These are phyloP conservation scores for Origma solitaria DNA, from an alignment of 2,113 vertebrate genomes.

Conservation along the genomic window DNA sequence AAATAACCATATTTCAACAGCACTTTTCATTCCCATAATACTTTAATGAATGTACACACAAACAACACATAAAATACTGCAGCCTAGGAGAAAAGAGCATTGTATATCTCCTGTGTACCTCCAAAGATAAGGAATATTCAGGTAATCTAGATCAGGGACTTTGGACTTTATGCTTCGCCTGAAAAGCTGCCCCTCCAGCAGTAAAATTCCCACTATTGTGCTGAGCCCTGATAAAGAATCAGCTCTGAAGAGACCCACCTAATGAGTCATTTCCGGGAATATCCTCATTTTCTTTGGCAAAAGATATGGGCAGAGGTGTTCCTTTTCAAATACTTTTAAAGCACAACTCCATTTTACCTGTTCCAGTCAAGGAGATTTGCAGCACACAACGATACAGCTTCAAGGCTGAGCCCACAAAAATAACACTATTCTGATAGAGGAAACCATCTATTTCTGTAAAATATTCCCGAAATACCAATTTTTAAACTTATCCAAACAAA, in stretches of 20 bases:
- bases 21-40: background rate
- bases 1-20: background rate
- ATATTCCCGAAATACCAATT: background rate
- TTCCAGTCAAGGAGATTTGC: background rate
- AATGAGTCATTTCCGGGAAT: constrained; percentile 35
- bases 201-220: constrained; percentile 5
- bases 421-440: background rate
- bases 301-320: background rate
- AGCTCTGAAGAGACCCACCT: background rate
- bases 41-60: background rate
- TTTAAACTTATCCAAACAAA: background rate
- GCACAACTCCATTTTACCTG: background rate
- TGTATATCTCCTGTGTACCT: background rate
- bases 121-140: constrained; percentile 13
- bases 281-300: background rate
- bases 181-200: constrained; percentile 4
- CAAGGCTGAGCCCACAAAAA: background rate
- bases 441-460: background rate
- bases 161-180: background rate
- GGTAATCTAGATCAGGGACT: background rate
- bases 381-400: background rate
- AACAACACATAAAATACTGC: background rate
- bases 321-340: background rate
- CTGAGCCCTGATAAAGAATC: constrained; percentile 12
- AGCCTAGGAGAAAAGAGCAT: background rate